Conservation (phyloP, 2,797 vertebrate species). For the Hemibagrus guttatus region DNA sequence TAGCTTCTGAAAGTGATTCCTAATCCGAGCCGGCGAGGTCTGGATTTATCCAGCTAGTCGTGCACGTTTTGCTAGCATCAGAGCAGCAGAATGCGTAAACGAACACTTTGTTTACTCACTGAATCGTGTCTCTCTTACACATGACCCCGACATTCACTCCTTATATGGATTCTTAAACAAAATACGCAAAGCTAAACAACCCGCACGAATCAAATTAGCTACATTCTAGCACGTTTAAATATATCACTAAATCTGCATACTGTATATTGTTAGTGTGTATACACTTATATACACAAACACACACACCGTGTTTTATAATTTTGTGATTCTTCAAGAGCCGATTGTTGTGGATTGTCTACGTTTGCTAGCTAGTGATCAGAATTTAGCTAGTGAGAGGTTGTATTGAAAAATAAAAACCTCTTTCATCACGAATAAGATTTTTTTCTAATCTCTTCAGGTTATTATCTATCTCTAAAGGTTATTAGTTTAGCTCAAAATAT, state of each 20-base stretch:
- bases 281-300: background rate
- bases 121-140: background rate
- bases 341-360: background rate
- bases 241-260: background rate
- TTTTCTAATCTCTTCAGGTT: too few species aligned
- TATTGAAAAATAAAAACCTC: too few species aligned
- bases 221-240: background rate
- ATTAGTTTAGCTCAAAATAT: too few species aligned
- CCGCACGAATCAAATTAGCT: background rate
- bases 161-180: background rate
- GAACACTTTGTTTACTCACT: background rate
- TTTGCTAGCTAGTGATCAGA: background rate
- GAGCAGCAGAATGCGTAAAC: background rate
- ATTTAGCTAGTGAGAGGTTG: background rate
- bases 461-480: too few species aligned
- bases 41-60: background rate
- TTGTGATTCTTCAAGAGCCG: background rate
- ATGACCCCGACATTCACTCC: background rate
- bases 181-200: background rate
- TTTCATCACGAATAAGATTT: too few species aligned
- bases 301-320: too few species aligned
- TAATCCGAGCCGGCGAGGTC: conserved; percentile 63
- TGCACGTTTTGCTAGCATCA: background rate
- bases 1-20: conserved; percentile 73
- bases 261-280: background rate